Conservation (phyloP, 1,140 invertebrate genomes). For the Drosophila orosa region DNA sequence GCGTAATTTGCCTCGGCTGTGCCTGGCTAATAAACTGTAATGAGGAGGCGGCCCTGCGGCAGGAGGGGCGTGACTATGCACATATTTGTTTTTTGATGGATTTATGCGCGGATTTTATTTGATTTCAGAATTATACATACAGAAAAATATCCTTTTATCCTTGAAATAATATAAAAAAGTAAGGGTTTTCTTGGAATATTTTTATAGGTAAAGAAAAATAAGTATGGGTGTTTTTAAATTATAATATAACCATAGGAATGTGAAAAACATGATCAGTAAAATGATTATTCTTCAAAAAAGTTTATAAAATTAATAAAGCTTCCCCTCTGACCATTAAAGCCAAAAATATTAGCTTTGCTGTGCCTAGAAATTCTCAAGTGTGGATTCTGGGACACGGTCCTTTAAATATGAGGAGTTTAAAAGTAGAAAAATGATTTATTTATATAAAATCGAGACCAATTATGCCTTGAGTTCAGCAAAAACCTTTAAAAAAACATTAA, state of each 20-base stretch:
- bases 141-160: background rate
- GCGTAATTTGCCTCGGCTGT: slow-evolving; percentile 68
- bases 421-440: too few relatives aligned
- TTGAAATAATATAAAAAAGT: background rate
- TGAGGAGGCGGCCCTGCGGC: slow-evolving; percentile 25
- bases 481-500: background rate
- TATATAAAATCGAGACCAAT: too few relatives aligned
- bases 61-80: slow-evolving; percentile 10
- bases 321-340: background rate
- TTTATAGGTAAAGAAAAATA: background rate
- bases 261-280: too few relatives aligned
- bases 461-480: too few relatives aligned
- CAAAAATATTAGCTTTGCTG: background rate
- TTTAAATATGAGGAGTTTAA: too few relatives aligned
- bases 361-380: background rate
- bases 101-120: slow-evolving; percentile 18
- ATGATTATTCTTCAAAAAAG: background rate
- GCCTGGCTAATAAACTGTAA: slow-evolving; percentile 63
- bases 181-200: too few relatives aligned
- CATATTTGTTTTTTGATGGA: slow-evolving; percentile 27
- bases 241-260: too few relatives aligned
- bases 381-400: background rate
- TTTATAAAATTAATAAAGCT: background rate
- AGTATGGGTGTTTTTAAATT: background rate
- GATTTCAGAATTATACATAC: background rate